Percentiles rank a stretch among this genome's conserved stretches.
Conservation (phyloP, 2,113 vertebrate species). For the Oceanites oceanicus region DNA sequence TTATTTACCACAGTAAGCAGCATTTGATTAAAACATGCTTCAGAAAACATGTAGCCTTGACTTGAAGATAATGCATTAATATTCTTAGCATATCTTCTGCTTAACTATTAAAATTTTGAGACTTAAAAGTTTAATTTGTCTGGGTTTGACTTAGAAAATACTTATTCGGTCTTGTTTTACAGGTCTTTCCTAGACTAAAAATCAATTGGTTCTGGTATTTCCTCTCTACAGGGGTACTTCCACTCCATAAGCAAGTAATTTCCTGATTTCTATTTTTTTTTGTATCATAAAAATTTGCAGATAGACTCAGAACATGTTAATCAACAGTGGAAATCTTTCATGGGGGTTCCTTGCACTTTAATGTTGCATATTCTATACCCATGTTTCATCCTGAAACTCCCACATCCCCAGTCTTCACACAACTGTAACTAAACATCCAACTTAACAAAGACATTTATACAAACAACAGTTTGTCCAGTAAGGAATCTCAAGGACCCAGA, state of each 20-base stretch:
- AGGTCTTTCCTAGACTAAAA: background rate
- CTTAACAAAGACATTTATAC: background rate
- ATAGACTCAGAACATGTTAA: background rate
- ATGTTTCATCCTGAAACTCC: background rate
- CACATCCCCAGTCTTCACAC: background rate
- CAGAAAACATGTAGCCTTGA: background rate
- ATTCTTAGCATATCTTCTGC: background rate
- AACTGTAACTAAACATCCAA: background rate
- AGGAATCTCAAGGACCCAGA: background rate
- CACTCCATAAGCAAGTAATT: background rate
- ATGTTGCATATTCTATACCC: background rate
- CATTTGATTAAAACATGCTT: background rate
- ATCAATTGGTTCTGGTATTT: background rate
- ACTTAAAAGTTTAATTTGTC: background rate
- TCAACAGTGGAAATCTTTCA: background rate
- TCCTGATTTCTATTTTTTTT: background rate
- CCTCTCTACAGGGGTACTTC: background rate
- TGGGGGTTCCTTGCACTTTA: background rate
- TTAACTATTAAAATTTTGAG: background rate
- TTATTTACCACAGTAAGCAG: background rate
- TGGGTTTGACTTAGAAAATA: background rate
- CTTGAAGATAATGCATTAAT: background rate
- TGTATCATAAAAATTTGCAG: background rate
- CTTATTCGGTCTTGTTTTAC: background rate
- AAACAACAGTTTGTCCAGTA: background rate